Evolutionary conservation across 2,113 vertebrate species (phyloP).

Genomic region (Prunella fulvescens): DNA sequence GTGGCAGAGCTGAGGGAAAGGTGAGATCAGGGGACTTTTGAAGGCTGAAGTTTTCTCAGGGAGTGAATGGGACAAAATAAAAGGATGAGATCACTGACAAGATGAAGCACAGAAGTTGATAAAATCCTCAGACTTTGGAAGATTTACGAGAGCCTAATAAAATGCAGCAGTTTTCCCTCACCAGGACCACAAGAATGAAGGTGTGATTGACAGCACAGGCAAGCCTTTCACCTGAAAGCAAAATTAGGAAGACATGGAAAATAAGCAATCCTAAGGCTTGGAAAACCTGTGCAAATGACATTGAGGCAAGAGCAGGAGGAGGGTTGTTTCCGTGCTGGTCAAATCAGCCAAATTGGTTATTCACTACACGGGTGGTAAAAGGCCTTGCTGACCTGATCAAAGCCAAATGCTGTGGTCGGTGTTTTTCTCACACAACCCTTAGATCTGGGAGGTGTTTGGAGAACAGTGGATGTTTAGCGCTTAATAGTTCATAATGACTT

Average conservation of each 20-base stretch:
- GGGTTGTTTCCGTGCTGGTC: not conserved
- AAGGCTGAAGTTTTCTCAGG: not conserved
- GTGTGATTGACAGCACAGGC: not conserved
- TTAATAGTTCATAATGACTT: not conserved
- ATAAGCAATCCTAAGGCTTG: not conserved
- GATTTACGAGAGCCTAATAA: not conserved
- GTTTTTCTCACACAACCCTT: not conserved
- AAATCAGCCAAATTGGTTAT: not conserved
- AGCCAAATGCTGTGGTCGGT: fast-evolving
- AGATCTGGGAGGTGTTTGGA: fast-evolving
- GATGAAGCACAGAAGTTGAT: not conserved
- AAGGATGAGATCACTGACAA: not conserved
- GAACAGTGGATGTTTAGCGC: fast-evolving
- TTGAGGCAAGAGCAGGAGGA: not conserved
- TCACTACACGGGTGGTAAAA: fast-evolving
- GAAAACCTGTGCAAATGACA: not conserved
- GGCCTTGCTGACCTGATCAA: not conserved
- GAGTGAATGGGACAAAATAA: not conserved
- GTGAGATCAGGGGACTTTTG: not conserved
- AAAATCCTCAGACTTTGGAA: not conserved
- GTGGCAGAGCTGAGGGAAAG: fast-evolving
- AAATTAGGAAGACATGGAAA: not conserved
- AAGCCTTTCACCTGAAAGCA: not conserved
- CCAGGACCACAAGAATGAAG: not conserved
- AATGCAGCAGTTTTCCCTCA: not conserved